phyloP scores from a whole-genome alignment of 2,888 invertebrate species.

The Tetropium fuscum region DNA sequence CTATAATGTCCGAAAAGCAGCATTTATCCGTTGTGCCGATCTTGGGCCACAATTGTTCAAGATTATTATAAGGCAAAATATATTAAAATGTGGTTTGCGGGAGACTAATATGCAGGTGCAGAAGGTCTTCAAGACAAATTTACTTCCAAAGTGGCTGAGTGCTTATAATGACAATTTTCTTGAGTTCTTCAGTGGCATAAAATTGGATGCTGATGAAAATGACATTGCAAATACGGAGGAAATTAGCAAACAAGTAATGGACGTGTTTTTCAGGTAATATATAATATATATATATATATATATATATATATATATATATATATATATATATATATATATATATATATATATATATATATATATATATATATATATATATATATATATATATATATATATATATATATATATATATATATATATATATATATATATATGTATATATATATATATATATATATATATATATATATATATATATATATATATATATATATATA shows the following conservation, averaged over 20 bases:
- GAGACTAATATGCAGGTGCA: conserved; percentile 70
- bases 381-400: no score
- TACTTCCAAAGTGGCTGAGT: conserved; percentile 83
- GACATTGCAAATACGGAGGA: conserved; percentile 73
- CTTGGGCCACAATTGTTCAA: conserved; percentile 64
- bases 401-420: no score
- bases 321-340: no score
- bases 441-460: no score
- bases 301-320: no score
- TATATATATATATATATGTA: no score
- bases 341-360: no score
- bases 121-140: conserved; percentile 65
- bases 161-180: conserved; percentile 78
- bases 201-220: conserved; percentile 75
- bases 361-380: no score
- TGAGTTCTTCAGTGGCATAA: conserved; percentile 77
- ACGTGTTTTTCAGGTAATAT: conserved; percentile 69
- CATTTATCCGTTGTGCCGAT: conserved; percentile 61
- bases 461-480: no score
- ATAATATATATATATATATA: no score
- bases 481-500: no score
- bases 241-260: conserved; percentile 68
- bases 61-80: conserved; percentile 73
- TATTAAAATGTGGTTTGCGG: conserved; percentile 74
- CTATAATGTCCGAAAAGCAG: conserved; percentile 76